Percentiles rank a stretch among this genome's conserved stretches.
phyloP scores from a whole-genome alignment of 2,113 vertebrate species.

The Phyllostomus hastatus region DNA sequence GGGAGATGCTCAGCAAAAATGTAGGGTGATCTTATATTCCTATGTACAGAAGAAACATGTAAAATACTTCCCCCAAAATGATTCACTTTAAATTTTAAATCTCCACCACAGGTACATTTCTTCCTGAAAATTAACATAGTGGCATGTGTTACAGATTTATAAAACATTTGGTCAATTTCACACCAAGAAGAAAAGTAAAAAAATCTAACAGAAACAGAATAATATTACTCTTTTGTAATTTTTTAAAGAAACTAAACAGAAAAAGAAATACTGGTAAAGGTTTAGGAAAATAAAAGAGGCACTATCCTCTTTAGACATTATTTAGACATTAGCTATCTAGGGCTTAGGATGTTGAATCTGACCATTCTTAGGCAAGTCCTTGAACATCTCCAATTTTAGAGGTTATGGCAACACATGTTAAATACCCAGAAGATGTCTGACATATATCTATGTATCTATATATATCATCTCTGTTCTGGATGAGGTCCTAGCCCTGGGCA shows the following conservation, averaged over 20 bases:
- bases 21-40: background rate
- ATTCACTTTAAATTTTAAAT: background rate
- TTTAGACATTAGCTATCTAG: background rate
- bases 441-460: too few species aligned
- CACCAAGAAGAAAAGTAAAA: background rate
- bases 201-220: background rate
- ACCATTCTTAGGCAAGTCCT: background rate
- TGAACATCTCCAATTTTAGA: background rate
- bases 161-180: constrained; percentile 18
- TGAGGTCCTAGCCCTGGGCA: background rate
- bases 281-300: background rate
- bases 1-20: background rate
- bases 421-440: background rate
- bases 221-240: background rate
- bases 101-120: background rate
- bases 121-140: background rate
- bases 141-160: background rate
- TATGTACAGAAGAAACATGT: background rate
- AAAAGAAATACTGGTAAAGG: background rate
- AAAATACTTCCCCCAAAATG: background rate
- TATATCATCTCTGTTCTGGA: background rate
- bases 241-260: background rate
- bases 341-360: background rate
- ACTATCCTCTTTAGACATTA: too few species aligned
- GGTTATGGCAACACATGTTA: background rate